These are phyloP conservation scores for Peromyscus melanophrys DNA, from an alignment of 2,797 vertebrate genomes.

Conservation along the genomic window DNA sequence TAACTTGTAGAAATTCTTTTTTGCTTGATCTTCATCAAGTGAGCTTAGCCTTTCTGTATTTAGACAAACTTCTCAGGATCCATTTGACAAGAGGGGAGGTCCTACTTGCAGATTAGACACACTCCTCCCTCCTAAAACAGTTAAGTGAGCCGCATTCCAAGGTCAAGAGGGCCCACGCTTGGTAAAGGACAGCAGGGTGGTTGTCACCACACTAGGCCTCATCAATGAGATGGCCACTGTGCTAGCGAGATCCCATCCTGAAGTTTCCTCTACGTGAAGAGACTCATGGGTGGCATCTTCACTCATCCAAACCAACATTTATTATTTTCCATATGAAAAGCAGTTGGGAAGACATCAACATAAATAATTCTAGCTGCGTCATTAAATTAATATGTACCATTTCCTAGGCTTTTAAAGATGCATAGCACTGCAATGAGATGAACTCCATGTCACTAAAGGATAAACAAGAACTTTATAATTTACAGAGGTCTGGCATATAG, in stretches of 20 bases:
- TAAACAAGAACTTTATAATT: slow-evolving; percentile 18
- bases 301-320: slow-evolving; percentile 7
- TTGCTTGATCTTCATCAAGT: slow-evolving; percentile 41
- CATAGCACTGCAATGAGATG: not conserved
- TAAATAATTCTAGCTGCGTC: not conserved
- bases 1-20: slow-evolving; percentile 23
- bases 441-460: slow-evolving; percentile 41
- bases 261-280: not conserved
- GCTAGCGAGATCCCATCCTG: not conserved
- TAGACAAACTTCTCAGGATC: slow-evolving; percentile 67
- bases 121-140: not conserved
- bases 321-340: not conserved
- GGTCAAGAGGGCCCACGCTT: slow-evolving; percentile 2
- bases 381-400: slow-evolving; percentile 35
- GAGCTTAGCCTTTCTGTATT: slow-evolving; percentile 65
- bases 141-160: slow-evolving; percentile 35
- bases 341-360: slow-evolving; percentile 25
- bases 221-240: not conserved
- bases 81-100: slow-evolving; percentile 32
- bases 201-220: not conserved
- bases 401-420: slow-evolving; percentile 38
- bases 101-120: slow-evolving; percentile 11
- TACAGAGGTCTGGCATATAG: not conserved
- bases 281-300: not conserved
- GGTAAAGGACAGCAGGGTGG: not conserved